Conservation (phyloP, 2,797 vertebrate species). For the Ataeniobius toweri region DNA sequence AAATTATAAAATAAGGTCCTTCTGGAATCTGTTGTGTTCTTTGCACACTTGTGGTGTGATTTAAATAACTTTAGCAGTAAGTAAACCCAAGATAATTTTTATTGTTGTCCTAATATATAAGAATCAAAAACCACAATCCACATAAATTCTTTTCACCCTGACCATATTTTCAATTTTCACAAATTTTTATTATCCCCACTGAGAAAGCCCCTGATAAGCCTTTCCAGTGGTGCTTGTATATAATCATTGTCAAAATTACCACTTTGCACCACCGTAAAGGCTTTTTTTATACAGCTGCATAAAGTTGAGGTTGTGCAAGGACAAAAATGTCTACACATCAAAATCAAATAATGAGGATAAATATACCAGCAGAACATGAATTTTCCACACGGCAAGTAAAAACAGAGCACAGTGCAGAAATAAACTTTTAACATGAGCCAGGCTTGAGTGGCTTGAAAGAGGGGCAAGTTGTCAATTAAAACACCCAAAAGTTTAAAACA, state of each 20-base stretch:
- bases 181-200: background rate
- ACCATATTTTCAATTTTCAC: background rate
- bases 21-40: background rate
- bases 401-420: constrained; percentile 31
- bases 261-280: constrained; percentile 9
- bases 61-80: background rate
- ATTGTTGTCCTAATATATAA: background rate
- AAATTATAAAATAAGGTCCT: background rate
- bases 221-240: background rate
- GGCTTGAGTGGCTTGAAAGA: constrained; percentile 29
- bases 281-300: constrained; percentile 10
- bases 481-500: constrained; percentile 43
- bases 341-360: constrained; percentile 17
- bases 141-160: background rate
- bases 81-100: background rate
- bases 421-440: constrained; percentile 42
- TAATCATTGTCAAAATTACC: background rate
- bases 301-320: constrained; percentile 12
- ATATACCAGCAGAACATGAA: constrained; percentile 26
- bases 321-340: constrained; percentile 13
- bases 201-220: background rate
- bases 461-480: constrained; percentile 39
- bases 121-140: background rate
- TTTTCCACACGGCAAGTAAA: constrained; percentile 40
- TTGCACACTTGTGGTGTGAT: background rate